These are phyloP conservation scores for Drosophila busckii DNA, from an alignment of 1,140 invertebrate species.

Conservation along the genomic window DNA sequence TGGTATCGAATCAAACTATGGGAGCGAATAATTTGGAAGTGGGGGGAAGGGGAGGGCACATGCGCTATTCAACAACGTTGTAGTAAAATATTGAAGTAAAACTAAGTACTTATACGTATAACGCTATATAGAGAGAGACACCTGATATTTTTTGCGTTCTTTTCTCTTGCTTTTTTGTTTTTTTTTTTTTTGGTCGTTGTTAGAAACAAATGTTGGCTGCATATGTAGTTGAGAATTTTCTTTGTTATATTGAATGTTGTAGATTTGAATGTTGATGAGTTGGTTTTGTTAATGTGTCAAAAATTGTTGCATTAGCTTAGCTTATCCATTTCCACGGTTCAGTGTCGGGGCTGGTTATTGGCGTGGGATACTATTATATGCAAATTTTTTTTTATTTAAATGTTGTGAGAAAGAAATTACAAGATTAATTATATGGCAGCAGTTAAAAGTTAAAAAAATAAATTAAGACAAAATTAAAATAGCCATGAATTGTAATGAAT, in stretches of 20 bases:
- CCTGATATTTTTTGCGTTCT: too few relatives aligned
- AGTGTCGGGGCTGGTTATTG: constrained; percentile 89
- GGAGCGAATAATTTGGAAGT: too few relatives aligned
- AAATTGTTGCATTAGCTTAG: constrained; percentile 69
- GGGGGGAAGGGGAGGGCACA: too few relatives aligned
- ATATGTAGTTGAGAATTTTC: too few relatives aligned
- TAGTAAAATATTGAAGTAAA: too few relatives aligned
- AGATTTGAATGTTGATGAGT: constrained; percentile 14
- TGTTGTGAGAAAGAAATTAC: constrained; percentile 52
- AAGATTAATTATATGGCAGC: constrained; percentile 52
- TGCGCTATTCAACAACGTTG: too few relatives aligned
- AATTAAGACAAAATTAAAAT: neutral
- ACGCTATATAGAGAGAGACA: too few relatives aligned
- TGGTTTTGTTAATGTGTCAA: constrained; percentile 12
- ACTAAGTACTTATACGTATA: too few relatives aligned
- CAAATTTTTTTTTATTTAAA: constrained; percentile 15
- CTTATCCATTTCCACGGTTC: constrained; percentile 90
- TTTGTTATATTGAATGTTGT: constrained; percentile 17
- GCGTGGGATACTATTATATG: constrained; percentile 85
- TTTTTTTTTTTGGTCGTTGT: constrained; percentile 1
- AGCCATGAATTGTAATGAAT: constrained; percentile 5
- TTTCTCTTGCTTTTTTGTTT: constrained; percentile 16
- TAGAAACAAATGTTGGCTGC: constrained; percentile 4
- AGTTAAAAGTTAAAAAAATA: constrained; percentile 9
- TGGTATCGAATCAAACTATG: too few relatives aligned